Base-by-base conservation (phyloP, 2,797 vertebrate genomes). In the Crenichthys baileyi region DNA sequence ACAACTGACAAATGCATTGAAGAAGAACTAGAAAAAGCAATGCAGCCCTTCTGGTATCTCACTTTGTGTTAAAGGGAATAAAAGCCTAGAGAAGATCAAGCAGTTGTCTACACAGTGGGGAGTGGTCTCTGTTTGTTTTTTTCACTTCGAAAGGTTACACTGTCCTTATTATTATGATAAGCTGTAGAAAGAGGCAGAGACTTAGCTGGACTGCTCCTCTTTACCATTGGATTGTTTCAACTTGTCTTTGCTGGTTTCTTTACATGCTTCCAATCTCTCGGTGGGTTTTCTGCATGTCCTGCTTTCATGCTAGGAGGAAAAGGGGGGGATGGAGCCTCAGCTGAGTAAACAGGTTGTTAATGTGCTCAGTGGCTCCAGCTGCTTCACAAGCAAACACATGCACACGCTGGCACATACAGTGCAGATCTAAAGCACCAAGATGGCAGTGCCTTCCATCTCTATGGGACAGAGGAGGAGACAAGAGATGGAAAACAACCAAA, bases 291-390 rank as follows among this genome's bases (percentile, higher is more conserved):
- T 90, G 78, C 79, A 60, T 73, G 84, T 72, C 79, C 51, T 79
- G 78, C 83, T 84, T 89, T 87, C 83, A 81, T 77, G 79, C 74
- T 77, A 84, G 70, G 77, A 92, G 73, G 78, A 87, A 82, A 88
- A 83, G 92, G 78, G 89, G 86, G 85, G 93, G 91, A 91, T 91
- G 85, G 88, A 94, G 92, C 88, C 90, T 94, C 92, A 95, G 93
- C 92, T 96, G 92, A 95, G 91, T 94, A 95, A 95, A 95, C 94
- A 90, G 87, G 89, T 93, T 90, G 94, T 95, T 93, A 96, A 95
- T 95, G 91, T 95, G 95, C 94, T 96, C 94, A 93, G 87, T 92
- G 83, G 87, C 93, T 94, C 83, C 83, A 89, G 78, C 83, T 87
- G 89, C 81, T 90, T 92, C 87, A 63, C 79, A 91, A 88, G 89